Percentiles rank a stretch among this genome's conserved stretches.
phyloP scores from a whole-genome alignment of 2,888 invertebrate species.

The Dasysyrphus albostriatus region DNA sequence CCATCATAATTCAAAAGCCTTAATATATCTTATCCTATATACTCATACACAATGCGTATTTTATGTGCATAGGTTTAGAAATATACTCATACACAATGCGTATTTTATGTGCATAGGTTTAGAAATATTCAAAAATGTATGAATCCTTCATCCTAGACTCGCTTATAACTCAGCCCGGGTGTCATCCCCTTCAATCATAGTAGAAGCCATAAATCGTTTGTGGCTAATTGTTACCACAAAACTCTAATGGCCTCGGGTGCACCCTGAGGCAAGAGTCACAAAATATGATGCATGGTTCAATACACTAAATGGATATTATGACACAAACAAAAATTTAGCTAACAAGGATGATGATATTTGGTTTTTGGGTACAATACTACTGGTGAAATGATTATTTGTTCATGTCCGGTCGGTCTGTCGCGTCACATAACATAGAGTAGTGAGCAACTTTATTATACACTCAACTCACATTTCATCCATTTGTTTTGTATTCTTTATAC shows the following conservation, averaged over 20 bases:
- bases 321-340: constrained; percentile 44
- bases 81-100: not conserved
- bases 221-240: constrained; percentile 71
- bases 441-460: constrained; percentile 26
- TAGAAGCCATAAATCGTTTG: constrained; percentile 68
- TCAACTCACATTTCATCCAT: constrained; percentile 11
- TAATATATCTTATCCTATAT: constrained; percentile 18
- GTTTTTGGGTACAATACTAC: not conserved
- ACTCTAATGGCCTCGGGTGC: constrained; percentile 64
- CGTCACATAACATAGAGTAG: no score
- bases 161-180: constrained; percentile 2
- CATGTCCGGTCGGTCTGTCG: not conserved
- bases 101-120: not conserved
- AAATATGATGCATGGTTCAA: constrained; percentile 61
- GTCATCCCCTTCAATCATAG: constrained; percentile 26
- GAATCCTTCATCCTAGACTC: constrained; percentile 28
- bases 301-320: constrained; percentile 41
- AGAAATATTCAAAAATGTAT: constrained; percentile 34
- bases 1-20: constrained; percentile 53
- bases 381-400: not conserved
- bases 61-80: not conserved
- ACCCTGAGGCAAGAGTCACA: constrained; percentile 47
- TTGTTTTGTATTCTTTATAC: constrained; percentile 56
- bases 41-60: not conserved
- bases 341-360: constrained; percentile 30